These are phyloP conservation scores for Misgurnus anguillicaudatus DNA, from an alignment of 2,113 vertebrate genomes.

Conservation along the genomic window DNA sequence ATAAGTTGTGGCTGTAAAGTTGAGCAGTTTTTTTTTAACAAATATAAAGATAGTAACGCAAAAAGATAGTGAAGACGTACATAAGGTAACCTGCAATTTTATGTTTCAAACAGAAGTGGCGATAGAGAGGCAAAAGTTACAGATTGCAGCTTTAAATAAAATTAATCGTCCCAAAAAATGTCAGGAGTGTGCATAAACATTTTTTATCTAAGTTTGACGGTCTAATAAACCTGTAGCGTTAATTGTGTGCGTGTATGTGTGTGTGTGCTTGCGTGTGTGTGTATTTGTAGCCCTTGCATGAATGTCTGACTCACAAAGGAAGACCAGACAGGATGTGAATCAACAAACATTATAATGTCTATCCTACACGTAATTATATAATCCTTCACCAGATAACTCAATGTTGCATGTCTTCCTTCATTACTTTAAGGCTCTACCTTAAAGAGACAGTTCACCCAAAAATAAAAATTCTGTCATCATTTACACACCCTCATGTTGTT, in stretches of 20 bases:
- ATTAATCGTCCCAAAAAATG: too few species aligned
- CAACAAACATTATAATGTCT: constrained; percentile 65
- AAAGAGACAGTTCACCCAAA: neutral
- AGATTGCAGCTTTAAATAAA: too few species aligned
- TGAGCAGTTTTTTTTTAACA: too few species aligned
- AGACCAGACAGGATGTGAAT: constrained; percentile 59
- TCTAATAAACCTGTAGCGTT: neutral
- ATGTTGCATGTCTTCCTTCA: constrained; percentile 14
- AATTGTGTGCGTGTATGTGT: neutral
- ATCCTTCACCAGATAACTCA: constrained; percentile 63
- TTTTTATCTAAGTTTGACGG: neutral
- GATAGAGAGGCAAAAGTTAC: too few species aligned
- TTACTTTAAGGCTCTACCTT: neutral
- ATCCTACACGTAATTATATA: constrained; percentile 57
- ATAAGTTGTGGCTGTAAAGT: too few species aligned
- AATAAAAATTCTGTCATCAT: too few species aligned
- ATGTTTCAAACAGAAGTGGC: too few species aligned
- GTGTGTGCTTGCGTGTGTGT: constrained; percentile 8
- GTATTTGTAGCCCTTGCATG: neutral
- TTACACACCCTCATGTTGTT: too few species aligned
- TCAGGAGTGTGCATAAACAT: too few species aligned
- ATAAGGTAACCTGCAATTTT: too few species aligned
- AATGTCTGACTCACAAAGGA: constrained; percentile 34
- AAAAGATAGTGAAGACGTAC: too few species aligned
- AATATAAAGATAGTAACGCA: too few species aligned